Percentiles rank a stretch among this genome's conserved stretches.
Evolutionary conservation across 2,888 invertebrate species (phyloP).

Genomic region (Orthonychiurus folsomi): DNA sequence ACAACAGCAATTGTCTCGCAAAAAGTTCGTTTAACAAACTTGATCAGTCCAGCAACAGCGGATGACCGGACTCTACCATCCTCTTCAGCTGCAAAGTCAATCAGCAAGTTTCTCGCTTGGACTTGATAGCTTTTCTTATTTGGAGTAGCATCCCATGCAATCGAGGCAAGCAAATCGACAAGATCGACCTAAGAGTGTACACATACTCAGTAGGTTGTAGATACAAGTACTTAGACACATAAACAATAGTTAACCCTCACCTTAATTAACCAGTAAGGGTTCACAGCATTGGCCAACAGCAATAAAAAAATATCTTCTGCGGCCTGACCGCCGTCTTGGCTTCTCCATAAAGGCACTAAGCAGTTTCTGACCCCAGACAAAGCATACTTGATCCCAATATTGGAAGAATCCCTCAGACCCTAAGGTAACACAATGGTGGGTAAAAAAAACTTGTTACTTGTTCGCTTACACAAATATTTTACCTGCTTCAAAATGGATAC

Average conservation of each 20-base stretch:
- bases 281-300: conserved; percentile 56
- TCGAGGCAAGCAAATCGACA: conserved; percentile 52
- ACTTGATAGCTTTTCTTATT: conserved; percentile 47
- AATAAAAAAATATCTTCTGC: conserved; percentile 54
- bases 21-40: too few species aligned
- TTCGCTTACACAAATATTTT: neutral
- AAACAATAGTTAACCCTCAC: conserved; percentile 54
- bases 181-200: conserved; percentile 52
- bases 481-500: neutral
- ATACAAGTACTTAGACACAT: conserved; percentile 51
- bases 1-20: too few species aligned
- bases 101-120: conserved; percentile 54
- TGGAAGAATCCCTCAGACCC: conserved; percentile 53
- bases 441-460: conserved; percentile 29
- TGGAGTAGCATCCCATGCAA: conserved; percentile 31
- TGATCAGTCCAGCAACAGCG: conserved; percentile 56
- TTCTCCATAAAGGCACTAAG: conserved; percentile 54
- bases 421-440: too few species aligned
- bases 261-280: conserved; percentile 78
- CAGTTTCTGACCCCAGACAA: conserved; percentile 55
- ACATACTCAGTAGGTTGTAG: neutral
- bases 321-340: conserved; percentile 50
- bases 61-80: conserved; percentile 68
- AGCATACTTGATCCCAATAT: conserved; percentile 42
- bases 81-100: conserved; percentile 60